These are phyloP conservation scores for Cherax destructor DNA, from an alignment of 1,140 invertebrate genomes.

Conservation along the genomic window DNA sequence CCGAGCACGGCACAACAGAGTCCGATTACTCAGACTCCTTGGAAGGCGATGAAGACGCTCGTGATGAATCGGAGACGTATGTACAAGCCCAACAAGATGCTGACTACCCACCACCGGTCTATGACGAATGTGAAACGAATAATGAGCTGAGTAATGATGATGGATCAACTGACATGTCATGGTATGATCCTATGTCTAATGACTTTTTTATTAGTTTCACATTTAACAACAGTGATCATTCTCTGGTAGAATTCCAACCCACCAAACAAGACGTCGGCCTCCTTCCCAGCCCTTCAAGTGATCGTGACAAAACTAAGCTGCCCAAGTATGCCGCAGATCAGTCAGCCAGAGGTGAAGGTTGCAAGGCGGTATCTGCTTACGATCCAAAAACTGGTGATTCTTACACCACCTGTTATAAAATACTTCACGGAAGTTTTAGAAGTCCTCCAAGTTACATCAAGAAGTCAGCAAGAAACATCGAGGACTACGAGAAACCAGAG, in stretches of 20 bases:
- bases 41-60: not conserved
- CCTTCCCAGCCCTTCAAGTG: not conserved
- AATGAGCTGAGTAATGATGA: not conserved
- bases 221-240: not conserved
- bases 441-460: not conserved
- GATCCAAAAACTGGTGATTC: constrained; percentile 25
- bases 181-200: constrained; percentile 37
- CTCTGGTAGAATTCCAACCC: not conserved
- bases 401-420: constrained; percentile 20
- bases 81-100: not conserved
- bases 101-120: not conserved
- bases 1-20: constrained; percentile 35
- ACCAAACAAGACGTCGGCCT: not conserved
- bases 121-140: not conserved
- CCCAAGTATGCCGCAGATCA: not conserved
- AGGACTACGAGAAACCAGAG: not conserved
- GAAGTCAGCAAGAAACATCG: not conserved
- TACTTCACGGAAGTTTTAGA: not conserved
- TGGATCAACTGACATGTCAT: constrained; percentile 29
- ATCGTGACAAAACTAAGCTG: not conserved
- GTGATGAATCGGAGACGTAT: not conserved
- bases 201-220: constrained; percentile 49
- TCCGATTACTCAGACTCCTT: constrained; percentile 57
- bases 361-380: not conserved
- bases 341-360: not conserved